phyloP scores from a whole-genome alignment of 1,140 invertebrate genomes.

The Drosophila equinoxialis region DNA sequence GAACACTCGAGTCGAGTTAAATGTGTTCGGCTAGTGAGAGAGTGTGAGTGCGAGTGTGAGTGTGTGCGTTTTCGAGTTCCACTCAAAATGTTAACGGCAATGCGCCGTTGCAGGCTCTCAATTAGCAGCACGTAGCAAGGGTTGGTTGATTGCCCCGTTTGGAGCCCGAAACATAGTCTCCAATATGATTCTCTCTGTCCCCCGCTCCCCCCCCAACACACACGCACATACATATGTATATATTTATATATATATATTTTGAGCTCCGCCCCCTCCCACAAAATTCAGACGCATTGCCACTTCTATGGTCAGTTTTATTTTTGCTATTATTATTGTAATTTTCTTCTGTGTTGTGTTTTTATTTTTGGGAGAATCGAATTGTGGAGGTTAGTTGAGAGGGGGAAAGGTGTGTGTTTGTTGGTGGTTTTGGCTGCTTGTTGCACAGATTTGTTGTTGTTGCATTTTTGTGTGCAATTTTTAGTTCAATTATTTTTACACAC shows the following conservation, averaged over 20 bases:
- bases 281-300: constrained; percentile 4
- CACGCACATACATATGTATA: not conserved
- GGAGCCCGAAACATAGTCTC: not conserved
- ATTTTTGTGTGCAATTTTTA: constrained; percentile 81
- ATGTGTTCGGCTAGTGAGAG: constrained; percentile 16
- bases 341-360: not conserved
- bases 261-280: constrained; percentile 10
- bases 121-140: constrained; percentile 57
- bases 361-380: not conserved
- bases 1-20: constrained; percentile 18
- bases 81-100: constrained; percentile 27
- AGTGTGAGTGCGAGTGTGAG: not conserved
- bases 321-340: constrained; percentile 11
- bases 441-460: constrained; percentile 31
- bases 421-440: constrained; percentile 9
- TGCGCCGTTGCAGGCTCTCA: constrained; percentile 68
- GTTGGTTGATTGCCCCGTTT: constrained; percentile 12
- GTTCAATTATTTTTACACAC: constrained; percentile 79
- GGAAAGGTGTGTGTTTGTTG: not conserved
- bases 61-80: constrained; percentile 26
- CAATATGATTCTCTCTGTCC: not conserved
- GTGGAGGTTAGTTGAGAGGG: not conserved
- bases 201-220: not conserved
- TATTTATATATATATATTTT: not conserved
- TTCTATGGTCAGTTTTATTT: constrained; percentile 14